A percentile compares a stretch with the other conserved stretches of the same genome.
Evolutionary conservation across 2,888 invertebrate genomes (phyloP).

Genomic region (Amblyjoppa proteus): DNA sequence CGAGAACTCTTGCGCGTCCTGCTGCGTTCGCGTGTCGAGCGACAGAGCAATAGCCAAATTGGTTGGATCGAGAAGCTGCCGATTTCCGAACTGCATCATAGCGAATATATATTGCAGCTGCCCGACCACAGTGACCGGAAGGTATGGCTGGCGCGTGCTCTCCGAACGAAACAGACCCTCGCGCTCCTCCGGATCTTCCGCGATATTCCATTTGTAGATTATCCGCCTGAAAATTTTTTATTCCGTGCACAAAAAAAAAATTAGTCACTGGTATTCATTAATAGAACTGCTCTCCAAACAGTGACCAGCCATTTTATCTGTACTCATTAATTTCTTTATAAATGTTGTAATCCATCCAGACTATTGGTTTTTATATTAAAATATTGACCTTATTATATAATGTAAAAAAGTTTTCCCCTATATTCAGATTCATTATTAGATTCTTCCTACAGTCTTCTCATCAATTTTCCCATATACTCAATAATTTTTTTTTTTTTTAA

Average conservation of each 20-base stretch:
- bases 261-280: not conserved
- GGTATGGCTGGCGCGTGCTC: conserved; percentile 77
- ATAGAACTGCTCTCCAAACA: not conserved
- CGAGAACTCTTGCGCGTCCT: conserved; percentile 89
- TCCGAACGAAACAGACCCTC: conserved; percentile 72
- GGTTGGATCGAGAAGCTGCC: conserved; percentile 87
- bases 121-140: conserved; percentile 85
- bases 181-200: conserved; percentile 83
- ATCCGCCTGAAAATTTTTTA: conserved; percentile 83
- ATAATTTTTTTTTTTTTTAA: not conserved
- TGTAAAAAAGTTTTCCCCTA: not conserved
- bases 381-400: not conserved
- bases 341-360: too few relatives aligned
- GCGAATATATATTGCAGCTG: conserved; percentile 88
- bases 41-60: conserved; percentile 87
- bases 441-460: too few relatives aligned
- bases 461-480: not conserved
- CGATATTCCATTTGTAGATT: conserved; percentile 87
- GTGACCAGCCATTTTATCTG: too few relatives aligned
- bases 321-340: too few relatives aligned
- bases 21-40: conserved; percentile 87
- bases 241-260: not conserved
- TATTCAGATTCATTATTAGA: not conserved
- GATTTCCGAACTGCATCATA: conserved; percentile 86
- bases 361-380: not conserved